A percentile compares a stretch with the other conserved stretches of the same genome.
phyloP scores from a whole-genome alignment of 2,797 vertebrate species.

The Morus bassanus region DNA sequence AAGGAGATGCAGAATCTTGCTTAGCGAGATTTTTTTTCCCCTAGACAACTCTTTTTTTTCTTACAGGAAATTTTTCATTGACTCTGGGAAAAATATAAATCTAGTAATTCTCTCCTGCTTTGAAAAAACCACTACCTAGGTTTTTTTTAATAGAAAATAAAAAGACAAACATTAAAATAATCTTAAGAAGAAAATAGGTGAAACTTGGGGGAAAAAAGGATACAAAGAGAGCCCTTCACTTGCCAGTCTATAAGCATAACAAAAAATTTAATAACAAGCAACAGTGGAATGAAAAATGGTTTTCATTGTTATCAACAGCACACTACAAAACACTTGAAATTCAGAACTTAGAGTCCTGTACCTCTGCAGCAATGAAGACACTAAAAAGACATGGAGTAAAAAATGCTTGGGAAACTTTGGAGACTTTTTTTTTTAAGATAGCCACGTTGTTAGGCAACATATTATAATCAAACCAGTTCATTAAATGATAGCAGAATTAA shows the following conservation, averaged over 20 bases:
- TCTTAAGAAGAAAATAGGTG: not conserved
- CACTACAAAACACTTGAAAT: not conserved
- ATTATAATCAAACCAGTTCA: not conserved
- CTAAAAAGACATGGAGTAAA: not conserved
- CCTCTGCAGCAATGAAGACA: not conserved
- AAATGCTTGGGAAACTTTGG: not conserved
- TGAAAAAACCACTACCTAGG: not conserved
- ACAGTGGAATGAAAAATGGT: not conserved
- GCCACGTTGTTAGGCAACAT: not conserved
- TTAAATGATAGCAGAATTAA: not conserved
- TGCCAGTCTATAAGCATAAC: not conserved
- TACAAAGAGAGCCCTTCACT: not conserved
- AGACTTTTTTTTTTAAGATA: not conserved
- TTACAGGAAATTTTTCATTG: conserved; percentile 18
- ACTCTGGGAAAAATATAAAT: conserved; percentile 12
- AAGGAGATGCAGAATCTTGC: conserved; percentile 5
- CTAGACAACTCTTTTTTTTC: not conserved
- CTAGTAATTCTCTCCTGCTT: not conserved
- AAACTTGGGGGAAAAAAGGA: not conserved
- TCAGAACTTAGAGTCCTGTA: not conserved
- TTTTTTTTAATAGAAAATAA: not conserved
- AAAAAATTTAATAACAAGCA: not conserved
- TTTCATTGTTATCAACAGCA: not conserved
- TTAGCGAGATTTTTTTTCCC: conserved; percentile 32
- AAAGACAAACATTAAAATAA: not conserved